Conservation (phyloP, 1,140 invertebrate genomes). For the Magallana angulata region DNA sequence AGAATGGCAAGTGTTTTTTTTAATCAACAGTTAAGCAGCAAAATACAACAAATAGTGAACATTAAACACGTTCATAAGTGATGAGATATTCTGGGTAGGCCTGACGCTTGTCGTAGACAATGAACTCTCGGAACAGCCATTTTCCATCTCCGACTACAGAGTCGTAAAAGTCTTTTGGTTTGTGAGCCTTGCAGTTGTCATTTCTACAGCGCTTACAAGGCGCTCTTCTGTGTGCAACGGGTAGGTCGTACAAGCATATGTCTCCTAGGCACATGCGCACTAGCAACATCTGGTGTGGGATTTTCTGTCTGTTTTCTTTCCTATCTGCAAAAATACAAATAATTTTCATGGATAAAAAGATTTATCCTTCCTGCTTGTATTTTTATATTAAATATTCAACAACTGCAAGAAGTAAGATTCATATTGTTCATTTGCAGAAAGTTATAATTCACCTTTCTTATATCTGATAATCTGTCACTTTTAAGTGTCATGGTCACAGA, state of each 20-base stretch:
- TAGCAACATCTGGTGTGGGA: constrained; percentile 59
- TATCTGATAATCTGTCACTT: too few species aligned
- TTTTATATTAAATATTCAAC: too few species aligned
- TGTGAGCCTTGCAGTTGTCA: constrained; percentile 40
- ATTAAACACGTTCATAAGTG: constrained; percentile 64
- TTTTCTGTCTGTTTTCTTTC: constrained; percentile 49
- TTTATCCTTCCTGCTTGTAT: too few species aligned
- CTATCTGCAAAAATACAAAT: constrained; percentile 49
- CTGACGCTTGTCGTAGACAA: constrained; percentile 66
- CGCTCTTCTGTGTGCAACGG: constrained; percentile 49
- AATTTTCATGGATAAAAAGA: not conserved
- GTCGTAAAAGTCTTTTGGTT: constrained; percentile 53
- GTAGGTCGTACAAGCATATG: constrained; percentile 50
- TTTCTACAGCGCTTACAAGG: constrained; percentile 55
- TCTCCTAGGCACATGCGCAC: constrained; percentile 60
- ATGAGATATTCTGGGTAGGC: constrained; percentile 73
- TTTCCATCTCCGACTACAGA: constrained; percentile 67
- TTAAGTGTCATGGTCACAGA: too few species aligned
- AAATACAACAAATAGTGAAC: too few species aligned
- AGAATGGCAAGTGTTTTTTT: too few species aligned
- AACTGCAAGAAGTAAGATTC: too few species aligned
- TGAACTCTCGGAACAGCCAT: constrained; percentile 71
- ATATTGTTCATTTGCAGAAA: too few species aligned
- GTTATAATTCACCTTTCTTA: too few species aligned
- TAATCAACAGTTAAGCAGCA: too few species aligned